phyloP scores from a whole-genome alignment of 2,888 invertebrate species.

The Drosophila multiciliata region DNA sequence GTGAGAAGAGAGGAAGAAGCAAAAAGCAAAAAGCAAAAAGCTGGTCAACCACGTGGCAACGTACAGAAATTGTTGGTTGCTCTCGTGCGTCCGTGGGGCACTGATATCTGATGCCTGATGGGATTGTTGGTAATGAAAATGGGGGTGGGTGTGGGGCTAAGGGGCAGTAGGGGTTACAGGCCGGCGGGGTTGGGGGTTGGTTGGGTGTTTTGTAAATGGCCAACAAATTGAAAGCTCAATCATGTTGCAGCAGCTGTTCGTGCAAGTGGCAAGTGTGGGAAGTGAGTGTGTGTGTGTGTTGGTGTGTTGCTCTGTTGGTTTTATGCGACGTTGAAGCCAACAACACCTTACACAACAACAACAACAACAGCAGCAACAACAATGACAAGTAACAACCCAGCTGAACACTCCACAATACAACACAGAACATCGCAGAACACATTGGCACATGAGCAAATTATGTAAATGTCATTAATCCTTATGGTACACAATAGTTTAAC shows the following conservation, averaged over 20 bases:
- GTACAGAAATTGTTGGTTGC: conserved; percentile 46
- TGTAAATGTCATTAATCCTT: conserved; percentile 82
- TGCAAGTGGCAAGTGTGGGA: conserved; percentile 62
- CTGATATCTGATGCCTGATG: conserved; percentile 21
- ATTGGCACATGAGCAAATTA: conserved; percentile 71
- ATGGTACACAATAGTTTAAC: conserved; percentile 82
- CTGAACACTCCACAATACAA: conserved; percentile 11
- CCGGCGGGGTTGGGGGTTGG: background rate
- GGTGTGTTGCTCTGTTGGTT: conserved; percentile 55
- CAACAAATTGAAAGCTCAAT: conserved; percentile 81
- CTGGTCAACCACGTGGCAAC: conserved; percentile 57
- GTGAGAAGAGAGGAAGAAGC: background rate
- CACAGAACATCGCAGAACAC: conserved; percentile 6
- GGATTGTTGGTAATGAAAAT: conserved; percentile 21
- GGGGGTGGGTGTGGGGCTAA: background rate
- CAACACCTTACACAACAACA: conserved; percentile 20
- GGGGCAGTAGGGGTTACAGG: background rate
- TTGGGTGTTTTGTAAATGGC: conserved; percentile 39
- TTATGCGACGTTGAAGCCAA: conserved; percentile 45
- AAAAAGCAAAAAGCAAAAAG: conserved; percentile 8
- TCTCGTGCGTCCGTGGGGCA: conserved; percentile 1
- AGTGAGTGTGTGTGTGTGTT: conserved; percentile 36
- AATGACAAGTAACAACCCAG: conserved; percentile 1
- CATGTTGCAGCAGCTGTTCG: conserved; percentile 80
- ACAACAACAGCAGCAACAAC: conserved; percentile 15